Evolutionary conservation across 2,888 invertebrate genomes (phyloP), one percentile per base, ranked within the genome.

Genomic region (Melinopterus prodromus): DNA sequence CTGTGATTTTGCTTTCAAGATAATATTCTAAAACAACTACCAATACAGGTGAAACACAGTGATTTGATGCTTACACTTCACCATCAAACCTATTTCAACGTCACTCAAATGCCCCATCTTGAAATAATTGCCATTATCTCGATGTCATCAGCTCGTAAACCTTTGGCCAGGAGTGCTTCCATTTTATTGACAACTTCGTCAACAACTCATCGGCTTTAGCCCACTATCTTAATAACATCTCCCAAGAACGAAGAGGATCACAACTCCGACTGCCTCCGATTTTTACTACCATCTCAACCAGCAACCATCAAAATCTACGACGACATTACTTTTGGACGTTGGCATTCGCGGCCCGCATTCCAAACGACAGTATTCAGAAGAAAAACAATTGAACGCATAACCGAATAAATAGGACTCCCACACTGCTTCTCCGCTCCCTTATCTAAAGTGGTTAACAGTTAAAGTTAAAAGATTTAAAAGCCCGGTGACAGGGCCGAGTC

Each of bases 401-500:
- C 53, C 26, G 71, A 71, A 26, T 71, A 35, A 71, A 35, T 16
- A 74, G 74, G 74, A 74, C 74, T 74, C 74, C 74, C 74, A 36
- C 74, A 74, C n/a, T n/a, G 74, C 35, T 74, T 35, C 9, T n/a
- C 36, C 74, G 12, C 37, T 36, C 26, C 36, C 76, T 79, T 79
- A 79, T 83, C 80, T 79, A 77, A 77, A 82, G 82, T 79, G 80
- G 76, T 37, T 26, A 80, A 81, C 70, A 80, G 80, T 81, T 79
- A 77, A 80, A 80, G 79, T 80, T 70, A 79, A 80, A 77, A 82
- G 81, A 80, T 77, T 82, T 81, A 81, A 82, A 81, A 78, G 81
- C 79, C 77, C 85, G 85, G 85, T 86, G 86, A 86, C 86, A 86
- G 84, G 53, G 5, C 7, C 53, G 53, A 4, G 53, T 53, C 53